phyloP scores from a whole-genome alignment of 2,797 vertebrate species.

The Gallinago nigripennis region DNA sequence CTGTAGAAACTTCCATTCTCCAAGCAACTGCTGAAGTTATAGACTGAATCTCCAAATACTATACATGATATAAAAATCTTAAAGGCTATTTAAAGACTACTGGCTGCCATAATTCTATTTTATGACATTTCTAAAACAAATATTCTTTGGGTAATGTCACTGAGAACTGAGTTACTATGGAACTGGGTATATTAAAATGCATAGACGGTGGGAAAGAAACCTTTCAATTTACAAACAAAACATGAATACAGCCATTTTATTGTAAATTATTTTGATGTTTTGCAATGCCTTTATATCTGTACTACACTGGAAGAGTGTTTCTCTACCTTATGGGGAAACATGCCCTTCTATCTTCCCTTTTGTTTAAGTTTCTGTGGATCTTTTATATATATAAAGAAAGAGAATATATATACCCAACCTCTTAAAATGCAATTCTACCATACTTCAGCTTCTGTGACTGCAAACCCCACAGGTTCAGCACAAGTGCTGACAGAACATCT shows the following conservation, averaged over 20 bases:
- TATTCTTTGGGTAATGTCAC: background rate
- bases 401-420: background rate
- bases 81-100: background rate
- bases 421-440: background rate
- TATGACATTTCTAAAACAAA: background rate
- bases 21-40: background rate
- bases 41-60: background rate
- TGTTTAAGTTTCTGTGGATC: background rate
- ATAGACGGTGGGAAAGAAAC: fast-evolving
- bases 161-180: background rate
- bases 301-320: background rate
- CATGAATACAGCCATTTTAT: background rate
- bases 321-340: background rate
- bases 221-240: background rate
- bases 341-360: background rate
- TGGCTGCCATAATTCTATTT: background rate
- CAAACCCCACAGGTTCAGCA: background rate
- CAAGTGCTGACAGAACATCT: background rate
- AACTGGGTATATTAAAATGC: background rate
- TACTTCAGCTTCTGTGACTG: background rate
- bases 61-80: background rate
- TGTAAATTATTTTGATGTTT: background rate
- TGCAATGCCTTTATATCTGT: background rate
- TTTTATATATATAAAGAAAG: background rate
- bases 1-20: background rate